These are phyloP conservation scores for Etheostoma perlongum DNA, from an alignment of 2,797 vertebrate species.

Conservation along the genomic window DNA sequence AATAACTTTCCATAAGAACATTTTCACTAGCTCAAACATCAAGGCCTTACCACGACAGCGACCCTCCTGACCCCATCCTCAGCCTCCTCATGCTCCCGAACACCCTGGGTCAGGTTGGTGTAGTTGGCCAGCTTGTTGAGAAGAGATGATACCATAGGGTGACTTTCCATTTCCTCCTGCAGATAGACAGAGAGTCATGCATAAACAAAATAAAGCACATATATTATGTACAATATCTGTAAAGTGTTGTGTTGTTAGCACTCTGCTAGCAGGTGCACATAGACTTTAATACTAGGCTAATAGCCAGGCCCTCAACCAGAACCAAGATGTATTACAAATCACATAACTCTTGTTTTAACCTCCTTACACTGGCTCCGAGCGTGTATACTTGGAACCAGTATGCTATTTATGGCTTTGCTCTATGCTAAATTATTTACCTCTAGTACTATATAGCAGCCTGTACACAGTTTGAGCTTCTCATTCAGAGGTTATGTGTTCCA, in stretches of 20 bases:
- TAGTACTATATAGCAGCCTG: too few species aligned
- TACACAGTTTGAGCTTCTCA: too few species aligned
- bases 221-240: background rate
- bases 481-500: too few species aligned
- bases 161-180: slow-evolving; percentile 97
- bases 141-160: slow-evolving; percentile 95
- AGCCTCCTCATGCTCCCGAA: slow-evolving; percentile 93
- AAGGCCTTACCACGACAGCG: slow-evolving; percentile 84
- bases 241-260: background rate
- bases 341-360: background rate
- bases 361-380: too few species aligned
- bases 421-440: too few species aligned
- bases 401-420: background rate
- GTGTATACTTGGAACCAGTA: background rate
- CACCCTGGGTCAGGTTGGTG: slow-evolving; percentile 95
- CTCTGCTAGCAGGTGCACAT: background rate
- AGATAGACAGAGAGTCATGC: slow-evolving; percentile 1
- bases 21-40: background rate
- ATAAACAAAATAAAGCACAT: background rate
- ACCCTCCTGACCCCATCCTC: slow-evolving; percentile 88
- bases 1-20: background rate
- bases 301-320: background rate
- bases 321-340: background rate
- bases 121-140: slow-evolving; percentile 97
- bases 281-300: background rate